A percentile compares a stretch with the other conserved stretches of the same genome.
phyloP scores from a whole-genome alignment of 2,113 vertebrate species.

The Saguinus imperator region DNA sequence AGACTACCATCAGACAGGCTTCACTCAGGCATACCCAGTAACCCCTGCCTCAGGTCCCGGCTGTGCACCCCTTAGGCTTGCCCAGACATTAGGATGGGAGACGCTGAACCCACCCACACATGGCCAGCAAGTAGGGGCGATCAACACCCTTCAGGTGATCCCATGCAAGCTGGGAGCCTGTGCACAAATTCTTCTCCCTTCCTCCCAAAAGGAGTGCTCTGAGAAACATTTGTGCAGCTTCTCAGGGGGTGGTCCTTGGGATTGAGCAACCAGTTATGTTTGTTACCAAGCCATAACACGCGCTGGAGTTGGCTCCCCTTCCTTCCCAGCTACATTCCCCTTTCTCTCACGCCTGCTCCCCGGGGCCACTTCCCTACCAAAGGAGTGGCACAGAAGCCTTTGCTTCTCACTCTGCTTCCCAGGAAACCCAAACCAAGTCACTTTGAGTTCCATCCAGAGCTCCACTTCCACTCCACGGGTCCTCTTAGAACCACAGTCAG shows the following conservation, averaged over 20 bases:
- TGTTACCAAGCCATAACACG: too few species aligned
- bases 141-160: fast-evolving
- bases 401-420: background rate
- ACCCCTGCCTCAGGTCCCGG: background rate
- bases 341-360: background rate
- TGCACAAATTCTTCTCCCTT: background rate
- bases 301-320: background rate
- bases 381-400: background rate
- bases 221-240: background rate
- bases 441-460: background rate
- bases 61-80: background rate
- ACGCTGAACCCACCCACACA: fast-evolving
- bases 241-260: background rate
- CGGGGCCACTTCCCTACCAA: background rate
- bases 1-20: background rate
- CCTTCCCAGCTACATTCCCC: background rate
- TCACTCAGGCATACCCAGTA: background rate
- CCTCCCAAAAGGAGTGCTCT: background rate
- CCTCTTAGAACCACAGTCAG: background rate
- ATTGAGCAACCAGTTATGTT: background rate
- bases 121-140: background rate
- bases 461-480: too few species aligned
- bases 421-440: background rate
- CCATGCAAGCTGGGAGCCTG: fast-evolving
- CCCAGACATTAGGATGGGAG: background rate